Base-by-base conservation (phyloP, 2,888 invertebrate species). In the Barypeithes pellucidus region DNA sequence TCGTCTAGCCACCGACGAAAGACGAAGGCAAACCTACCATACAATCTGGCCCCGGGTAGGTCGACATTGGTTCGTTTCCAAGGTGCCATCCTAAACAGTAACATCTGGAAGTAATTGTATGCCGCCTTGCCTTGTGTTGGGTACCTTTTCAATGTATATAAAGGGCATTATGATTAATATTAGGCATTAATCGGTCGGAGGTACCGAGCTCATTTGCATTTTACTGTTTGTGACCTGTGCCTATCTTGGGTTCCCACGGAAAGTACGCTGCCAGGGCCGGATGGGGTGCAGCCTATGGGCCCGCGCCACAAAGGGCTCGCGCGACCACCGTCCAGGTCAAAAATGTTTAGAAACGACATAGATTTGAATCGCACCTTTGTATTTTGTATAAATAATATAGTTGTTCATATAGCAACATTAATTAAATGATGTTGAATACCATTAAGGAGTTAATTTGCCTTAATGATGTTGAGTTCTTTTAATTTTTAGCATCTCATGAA, bases 31-130 rank as follows among this genome's bases (percentile, higher is more conserved):
- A n/a, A 39, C 0, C 39, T n/a, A 2, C 39, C 3, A 3, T 2
- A 5, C 7, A 1, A 41, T 16, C 16, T 43, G 14, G 16, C 7
- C 16, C 16, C 0, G 43, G 7, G 16, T 14, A 2, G 43, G 3
- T 43, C 3, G 16, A 16, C 1, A 52, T 0, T 57, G 33, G 16
- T 57, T 57, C 33, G 9, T 2, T 11, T 33, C 18, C 33, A 14
- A 57, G 11, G 3, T 33, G 14, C 24, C 12, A 9, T 43, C 9
- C 9, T 50, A 22, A 24, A 24, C 2, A 57, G 16, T 57, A 57
- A 57, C 54, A 57, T 57, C 54, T 57, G 54, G 54, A 33, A 57
- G 54, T 57, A 29, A 57, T 57, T 57, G 54, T 33, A 33, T 52
- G 14, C 52, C 52, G 52, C 52, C 52, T 52, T 52, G 29, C 29